phyloP scores from a whole-genome alignment of 2,797 vertebrate genomes.

The Glyptemys insculpta region DNA sequence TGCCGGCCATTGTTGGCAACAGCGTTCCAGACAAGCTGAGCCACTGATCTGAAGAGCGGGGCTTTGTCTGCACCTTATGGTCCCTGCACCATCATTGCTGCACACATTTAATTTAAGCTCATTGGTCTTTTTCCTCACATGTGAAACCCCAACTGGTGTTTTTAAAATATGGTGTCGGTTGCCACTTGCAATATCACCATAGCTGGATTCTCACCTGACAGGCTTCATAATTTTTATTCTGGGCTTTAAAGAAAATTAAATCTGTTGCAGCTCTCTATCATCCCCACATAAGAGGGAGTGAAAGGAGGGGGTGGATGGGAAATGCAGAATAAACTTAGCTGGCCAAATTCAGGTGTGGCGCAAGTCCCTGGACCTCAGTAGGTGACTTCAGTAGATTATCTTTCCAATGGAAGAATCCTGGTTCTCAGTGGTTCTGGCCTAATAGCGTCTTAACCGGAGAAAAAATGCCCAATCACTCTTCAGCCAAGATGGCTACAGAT shows the following conservation, averaged over 20 bases:
- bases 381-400: neutral
- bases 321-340: neutral
- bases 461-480: neutral
- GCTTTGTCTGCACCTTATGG: neutral
- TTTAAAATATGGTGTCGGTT: neutral
- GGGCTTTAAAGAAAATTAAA: neutral
- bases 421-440: neutral
- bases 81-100: neutral
- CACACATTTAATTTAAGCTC: neutral
- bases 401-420: slow-evolving; percentile 10
- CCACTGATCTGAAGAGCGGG: neutral
- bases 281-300: neutral
- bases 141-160: neutral
- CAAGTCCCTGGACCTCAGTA: neutral
- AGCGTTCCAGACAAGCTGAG: neutral
- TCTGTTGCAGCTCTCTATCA: neutral
- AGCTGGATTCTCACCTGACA: neutral
- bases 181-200: neutral
- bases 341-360: neutral
- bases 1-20: neutral
- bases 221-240: neutral
- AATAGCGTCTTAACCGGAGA: neutral
- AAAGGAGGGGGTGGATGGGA: neutral
- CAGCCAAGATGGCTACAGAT: neutral
- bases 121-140: neutral